Conservation (phyloP, 2,888 invertebrate species). For the Cantharis lateralis region DNA sequence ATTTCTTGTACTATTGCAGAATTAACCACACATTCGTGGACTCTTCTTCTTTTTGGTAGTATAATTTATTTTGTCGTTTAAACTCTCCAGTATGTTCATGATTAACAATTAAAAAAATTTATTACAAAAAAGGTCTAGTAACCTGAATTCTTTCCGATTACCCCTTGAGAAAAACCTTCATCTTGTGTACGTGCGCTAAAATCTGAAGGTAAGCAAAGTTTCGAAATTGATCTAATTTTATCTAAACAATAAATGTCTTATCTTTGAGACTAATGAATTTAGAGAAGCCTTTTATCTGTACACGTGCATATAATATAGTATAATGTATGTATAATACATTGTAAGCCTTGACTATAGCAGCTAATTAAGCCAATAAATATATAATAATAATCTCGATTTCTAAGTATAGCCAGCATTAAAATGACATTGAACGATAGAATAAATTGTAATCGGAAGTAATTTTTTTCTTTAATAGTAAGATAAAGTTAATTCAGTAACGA, state of each 20-base stretch:
- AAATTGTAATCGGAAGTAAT: constrained; percentile 14
- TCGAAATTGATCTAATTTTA: not conserved
- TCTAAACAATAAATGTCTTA: not conserved
- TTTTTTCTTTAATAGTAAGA: not conserved
- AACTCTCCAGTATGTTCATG: not conserved
- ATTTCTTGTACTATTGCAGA: too few species aligned
- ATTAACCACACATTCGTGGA: too few species aligned
- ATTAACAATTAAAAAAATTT: not conserved
- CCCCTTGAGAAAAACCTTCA: not conserved
- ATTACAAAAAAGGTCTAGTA: not conserved
- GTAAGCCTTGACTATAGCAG: not conserved
- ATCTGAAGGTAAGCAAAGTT: not conserved
- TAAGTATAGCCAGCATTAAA: constrained; percentile 11
- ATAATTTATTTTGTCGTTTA: too few species aligned
- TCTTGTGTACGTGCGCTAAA: not conserved
- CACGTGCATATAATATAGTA: not conserved
- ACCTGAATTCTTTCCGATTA: not conserved
- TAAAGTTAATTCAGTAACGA: not conserved
- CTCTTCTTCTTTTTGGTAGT: too few species aligned
- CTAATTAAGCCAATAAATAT: not conserved
- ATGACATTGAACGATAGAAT: constrained; percentile 15
- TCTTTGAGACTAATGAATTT: not conserved
- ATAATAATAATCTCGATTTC: not conserved
- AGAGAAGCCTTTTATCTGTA: not conserved
- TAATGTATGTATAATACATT: not conserved